Conservation (phyloP, 2,797 vertebrate genomes). For the Scleropages formosus region DNA sequence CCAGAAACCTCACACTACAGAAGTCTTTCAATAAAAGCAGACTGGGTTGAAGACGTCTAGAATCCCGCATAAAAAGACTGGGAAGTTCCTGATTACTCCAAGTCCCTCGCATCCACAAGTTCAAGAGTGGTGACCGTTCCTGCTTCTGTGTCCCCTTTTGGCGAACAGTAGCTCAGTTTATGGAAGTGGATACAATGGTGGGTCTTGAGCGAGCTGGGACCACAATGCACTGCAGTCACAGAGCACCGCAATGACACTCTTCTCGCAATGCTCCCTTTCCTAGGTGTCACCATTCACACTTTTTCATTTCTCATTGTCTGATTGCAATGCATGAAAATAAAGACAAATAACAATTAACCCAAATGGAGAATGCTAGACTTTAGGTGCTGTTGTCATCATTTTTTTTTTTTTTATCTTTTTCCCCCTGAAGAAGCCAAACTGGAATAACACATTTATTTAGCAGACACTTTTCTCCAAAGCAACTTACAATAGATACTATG, state of each 20-base stretch:
- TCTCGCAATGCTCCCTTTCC: neutral
- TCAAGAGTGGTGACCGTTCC: neutral
- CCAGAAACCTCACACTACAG: too few relatives aligned
- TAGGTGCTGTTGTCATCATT: neutral
- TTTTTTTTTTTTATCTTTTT: too few relatives aligned
- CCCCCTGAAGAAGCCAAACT: neutral
- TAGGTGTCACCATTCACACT: neutral
- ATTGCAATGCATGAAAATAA: neutral
- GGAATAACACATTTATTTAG: too few relatives aligned
- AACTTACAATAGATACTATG: too few relatives aligned
- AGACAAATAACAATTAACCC: neutral
- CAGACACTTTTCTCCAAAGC: too few relatives aligned
- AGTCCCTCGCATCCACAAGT: neutral
- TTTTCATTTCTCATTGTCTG: neutral
- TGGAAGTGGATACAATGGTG: neutral
- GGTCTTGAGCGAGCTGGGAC: neutral
- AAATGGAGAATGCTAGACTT: neutral
- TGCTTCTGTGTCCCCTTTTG: neutral
- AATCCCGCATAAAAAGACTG: neutral
- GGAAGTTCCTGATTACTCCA: neutral
- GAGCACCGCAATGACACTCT: neutral
- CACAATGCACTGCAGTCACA: neutral
- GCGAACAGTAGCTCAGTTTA: neutral
- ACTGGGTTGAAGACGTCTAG: neutral
- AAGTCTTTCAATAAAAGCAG: neutral